phyloP scores from a whole-genome alignment of 2,888 invertebrate species.

The Drosophila maculinotata region DNA sequence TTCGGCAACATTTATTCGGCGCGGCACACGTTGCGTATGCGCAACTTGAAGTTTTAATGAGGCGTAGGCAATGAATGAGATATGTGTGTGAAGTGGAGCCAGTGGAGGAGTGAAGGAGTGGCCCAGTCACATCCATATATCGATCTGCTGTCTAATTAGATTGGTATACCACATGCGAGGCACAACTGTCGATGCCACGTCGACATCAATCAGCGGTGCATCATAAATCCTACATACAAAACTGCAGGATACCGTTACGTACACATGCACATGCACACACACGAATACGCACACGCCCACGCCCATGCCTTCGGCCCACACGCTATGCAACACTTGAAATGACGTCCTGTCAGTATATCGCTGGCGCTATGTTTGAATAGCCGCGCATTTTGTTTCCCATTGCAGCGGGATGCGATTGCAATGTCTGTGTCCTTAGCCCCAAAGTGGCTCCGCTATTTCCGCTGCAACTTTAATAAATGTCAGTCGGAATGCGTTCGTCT shows the following conservation, averaged over 20 bases:
- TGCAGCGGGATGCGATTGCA: slow-evolving; percentile 1
- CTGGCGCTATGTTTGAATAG: slow-evolving; percentile 17
- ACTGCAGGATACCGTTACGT: slow-evolving; percentile 7
- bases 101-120: neutral
- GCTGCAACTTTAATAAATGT: slow-evolving; percentile 28
- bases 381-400: slow-evolving; percentile 1
- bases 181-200: slow-evolving; percentile 16
- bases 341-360: slow-evolving; percentile 12
- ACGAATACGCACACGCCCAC: neutral
- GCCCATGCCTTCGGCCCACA: slow-evolving; percentile 1
- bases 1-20: slow-evolving; percentile 17
- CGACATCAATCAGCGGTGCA: slow-evolving; percentile 12
- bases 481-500: slow-evolving; percentile 3
- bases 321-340: slow-evolving; percentile 1
- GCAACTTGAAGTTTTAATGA: slow-evolving; percentile 35
- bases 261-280: neutral
- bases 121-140: slow-evolving; percentile 14
- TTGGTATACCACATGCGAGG: slow-evolving; percentile 9
- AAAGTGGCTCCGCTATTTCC: neutral
- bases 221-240: slow-evolving; percentile 9
- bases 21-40: slow-evolving; percentile 37
- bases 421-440: slow-evolving; percentile 4
- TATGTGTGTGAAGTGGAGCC: neutral
- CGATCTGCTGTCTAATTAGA: slow-evolving; percentile 40
- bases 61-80: neutral